phyloP scores from a whole-genome alignment of 2,888 invertebrate species.

The Sphinx pinastri region DNA sequence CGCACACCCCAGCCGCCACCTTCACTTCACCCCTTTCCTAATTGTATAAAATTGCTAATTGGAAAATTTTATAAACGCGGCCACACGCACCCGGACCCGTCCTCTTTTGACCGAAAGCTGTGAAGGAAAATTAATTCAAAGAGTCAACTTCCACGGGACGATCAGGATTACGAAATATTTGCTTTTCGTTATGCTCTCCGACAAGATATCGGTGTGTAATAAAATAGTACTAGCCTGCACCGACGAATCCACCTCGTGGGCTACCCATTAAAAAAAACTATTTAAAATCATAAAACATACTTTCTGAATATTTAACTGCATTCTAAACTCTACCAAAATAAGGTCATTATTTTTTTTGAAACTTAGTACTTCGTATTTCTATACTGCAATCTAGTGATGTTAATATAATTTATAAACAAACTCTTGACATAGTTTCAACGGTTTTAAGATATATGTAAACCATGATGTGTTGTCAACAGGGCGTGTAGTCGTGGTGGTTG shows the following conservation, averaged over 20 bases:
- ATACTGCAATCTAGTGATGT: too few species aligned
- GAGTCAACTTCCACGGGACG: conserved; percentile 50
- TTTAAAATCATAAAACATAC: neutral
- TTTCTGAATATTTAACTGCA: neutral
- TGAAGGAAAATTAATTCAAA: conserved; percentile 56
- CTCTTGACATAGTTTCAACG: too few species aligned
- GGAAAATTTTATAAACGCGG: conserved; percentile 83
- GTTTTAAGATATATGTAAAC: neutral
- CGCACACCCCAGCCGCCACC: conserved; percentile 47
- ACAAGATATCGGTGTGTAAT: neutral
- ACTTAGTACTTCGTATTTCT: too few species aligned
- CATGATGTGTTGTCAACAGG: conserved; percentile 59
- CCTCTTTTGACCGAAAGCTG: conserved; percentile 48
- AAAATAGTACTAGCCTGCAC: neutral
- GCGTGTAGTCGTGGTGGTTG: conserved; percentile 81
- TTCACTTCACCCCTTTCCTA: conserved; percentile 68
- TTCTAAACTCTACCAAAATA: too few species aligned
- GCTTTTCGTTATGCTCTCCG: neutral
- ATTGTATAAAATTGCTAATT: conserved; percentile 84
- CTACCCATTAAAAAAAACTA: neutral
- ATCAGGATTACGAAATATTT: conserved; percentile 32
- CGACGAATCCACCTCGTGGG: neutral
- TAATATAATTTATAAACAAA: too few species aligned
- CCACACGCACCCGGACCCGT: conserved; percentile 69
- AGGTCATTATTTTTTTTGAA: too few species aligned